A percentile compares a stretch with the other conserved stretches of the same genome.
phyloP scores from a whole-genome alignment of 2,888 invertebrate genomes.

The Tinea semifulvella region DNA sequence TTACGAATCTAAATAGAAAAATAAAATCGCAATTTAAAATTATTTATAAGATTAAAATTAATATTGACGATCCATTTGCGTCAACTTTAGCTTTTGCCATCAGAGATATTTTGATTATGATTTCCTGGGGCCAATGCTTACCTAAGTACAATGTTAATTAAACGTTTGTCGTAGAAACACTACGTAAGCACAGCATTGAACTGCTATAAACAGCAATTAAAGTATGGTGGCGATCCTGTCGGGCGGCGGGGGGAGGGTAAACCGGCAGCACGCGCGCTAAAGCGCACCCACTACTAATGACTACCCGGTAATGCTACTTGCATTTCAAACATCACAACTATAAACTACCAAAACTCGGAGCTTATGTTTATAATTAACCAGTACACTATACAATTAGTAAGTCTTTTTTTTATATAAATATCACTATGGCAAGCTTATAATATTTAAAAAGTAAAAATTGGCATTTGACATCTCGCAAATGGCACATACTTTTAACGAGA shows the following conservation, averaged over 20 bases:
- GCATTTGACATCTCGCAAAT: too few species aligned
- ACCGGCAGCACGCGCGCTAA: slow-evolving; percentile 1
- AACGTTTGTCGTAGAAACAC: slow-evolving; percentile 5
- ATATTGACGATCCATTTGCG: slow-evolving; percentile 1
- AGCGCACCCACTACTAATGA: slow-evolving; percentile 12
- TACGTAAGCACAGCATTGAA: slow-evolving; percentile 8
- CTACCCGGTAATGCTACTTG: slow-evolving; percentile 4
- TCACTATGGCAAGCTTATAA: too few species aligned
- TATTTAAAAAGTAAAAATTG: too few species aligned
- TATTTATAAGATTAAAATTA: background rate
- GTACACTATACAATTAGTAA: too few species aligned
- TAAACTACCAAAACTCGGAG: too few species aligned
- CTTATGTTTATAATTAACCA: too few species aligned
- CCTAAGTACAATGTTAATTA: slow-evolving; percentile 8
- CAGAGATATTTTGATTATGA: background rate
- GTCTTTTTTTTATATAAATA: too few species aligned
- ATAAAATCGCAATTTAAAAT: too few species aligned
- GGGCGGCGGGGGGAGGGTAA: slow-evolving; percentile 3
- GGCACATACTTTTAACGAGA: too few species aligned
- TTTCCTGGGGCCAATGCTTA: slow-evolving; percentile 4
- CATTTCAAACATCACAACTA: slow-evolving; percentile 1
- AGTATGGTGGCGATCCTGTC: slow-evolving; percentile 3
- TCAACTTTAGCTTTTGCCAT: background rate
- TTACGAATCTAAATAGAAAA: too few species aligned
- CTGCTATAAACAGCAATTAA: slow-evolving; percentile 15